Conservation (phyloP, 2,797 vertebrate species). For the Cephalopachus bancanus region DNA sequence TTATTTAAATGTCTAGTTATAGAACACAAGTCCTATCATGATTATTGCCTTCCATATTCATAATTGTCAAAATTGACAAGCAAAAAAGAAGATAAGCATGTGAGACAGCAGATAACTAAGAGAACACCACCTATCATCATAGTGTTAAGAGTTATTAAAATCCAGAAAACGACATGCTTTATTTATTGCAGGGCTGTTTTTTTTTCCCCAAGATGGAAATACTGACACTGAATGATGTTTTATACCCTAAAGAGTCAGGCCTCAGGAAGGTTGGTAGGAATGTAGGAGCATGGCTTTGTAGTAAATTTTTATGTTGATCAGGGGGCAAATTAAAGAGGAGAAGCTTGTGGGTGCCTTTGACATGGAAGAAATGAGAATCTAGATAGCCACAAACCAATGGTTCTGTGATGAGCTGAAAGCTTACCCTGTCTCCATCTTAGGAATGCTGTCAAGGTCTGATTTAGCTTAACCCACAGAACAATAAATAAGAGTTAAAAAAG, state of each 20-base stretch:
- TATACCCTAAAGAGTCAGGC: neutral
- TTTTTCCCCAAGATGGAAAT: neutral
- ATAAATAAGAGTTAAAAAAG: neutral
- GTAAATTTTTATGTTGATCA: neutral
- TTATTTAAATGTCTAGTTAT: conserved; percentile 61
- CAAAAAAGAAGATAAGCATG: conserved; percentile 37
- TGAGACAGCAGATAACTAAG: neutral
- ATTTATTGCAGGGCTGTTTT: neutral
- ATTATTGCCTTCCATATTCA: conserved; percentile 24
- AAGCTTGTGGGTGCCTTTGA: neutral
- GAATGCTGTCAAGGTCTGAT: neutral
- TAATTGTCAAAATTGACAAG: conserved; percentile 56
- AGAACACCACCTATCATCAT: conserved; percentile 35
- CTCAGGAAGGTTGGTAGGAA: neutral
- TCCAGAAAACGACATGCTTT: conserved; percentile 13
- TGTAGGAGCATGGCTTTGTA: neutral
- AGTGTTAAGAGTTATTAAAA: conserved; percentile 49
- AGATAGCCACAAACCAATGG: neutral
- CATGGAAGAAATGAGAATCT: neutral
- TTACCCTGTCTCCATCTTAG: neutral
- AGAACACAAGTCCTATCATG: conserved; percentile 22
- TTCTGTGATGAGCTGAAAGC: neutral
- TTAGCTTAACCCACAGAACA: neutral
- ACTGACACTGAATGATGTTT: neutral
- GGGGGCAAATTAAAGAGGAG: neutral